phyloP scores from a whole-genome alignment of 2,113 vertebrate genomes.

The Trichechus manatus region DNA sequence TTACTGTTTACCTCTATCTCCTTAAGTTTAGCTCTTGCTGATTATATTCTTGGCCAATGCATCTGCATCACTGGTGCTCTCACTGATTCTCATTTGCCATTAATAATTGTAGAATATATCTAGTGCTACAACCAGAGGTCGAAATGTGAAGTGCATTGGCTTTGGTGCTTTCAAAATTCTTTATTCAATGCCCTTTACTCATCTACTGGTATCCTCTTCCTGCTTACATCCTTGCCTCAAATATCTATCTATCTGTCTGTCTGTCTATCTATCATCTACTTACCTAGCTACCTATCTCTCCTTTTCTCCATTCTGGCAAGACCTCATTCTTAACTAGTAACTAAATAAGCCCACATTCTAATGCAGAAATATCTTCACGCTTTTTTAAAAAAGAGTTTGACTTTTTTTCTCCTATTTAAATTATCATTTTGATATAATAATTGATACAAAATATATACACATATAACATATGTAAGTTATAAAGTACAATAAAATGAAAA shows the following conservation, averaged over 20 bases:
- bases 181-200: slow-evolving; percentile 32
- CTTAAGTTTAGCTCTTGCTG: slow-evolving; percentile 31
- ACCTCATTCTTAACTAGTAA: not conserved
- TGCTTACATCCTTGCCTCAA: not conserved
- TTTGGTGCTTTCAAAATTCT: slow-evolving; percentile 27
- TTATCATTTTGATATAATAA: not conserved
- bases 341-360: not conserved
- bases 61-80: not conserved
- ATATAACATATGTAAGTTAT: not conserved
- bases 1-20: not conserved
- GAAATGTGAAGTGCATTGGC: not conserved
- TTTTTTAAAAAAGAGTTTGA: not conserved
- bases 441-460: not conserved
- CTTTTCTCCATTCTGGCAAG: not conserved
- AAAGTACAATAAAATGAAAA: slow-evolving; percentile 35
- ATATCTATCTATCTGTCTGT: not conserved
- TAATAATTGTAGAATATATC: slow-evolving; percentile 23
- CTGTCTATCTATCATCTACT: not conserved
- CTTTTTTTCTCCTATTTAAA: not conserved
- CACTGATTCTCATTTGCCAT: not conserved
- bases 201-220: not conserved
- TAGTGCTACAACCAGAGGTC: not conserved
- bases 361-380: not conserved
- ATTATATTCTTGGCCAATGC: slow-evolving; percentile 16
- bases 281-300: not conserved